A percentile compares a stretch with the other conserved stretches of the same genome.
These are phyloP conservation scores for Lasioglossum leucozonium DNA, from an alignment of 2,888 invertebrate species.

Conservation along the genomic window DNA sequence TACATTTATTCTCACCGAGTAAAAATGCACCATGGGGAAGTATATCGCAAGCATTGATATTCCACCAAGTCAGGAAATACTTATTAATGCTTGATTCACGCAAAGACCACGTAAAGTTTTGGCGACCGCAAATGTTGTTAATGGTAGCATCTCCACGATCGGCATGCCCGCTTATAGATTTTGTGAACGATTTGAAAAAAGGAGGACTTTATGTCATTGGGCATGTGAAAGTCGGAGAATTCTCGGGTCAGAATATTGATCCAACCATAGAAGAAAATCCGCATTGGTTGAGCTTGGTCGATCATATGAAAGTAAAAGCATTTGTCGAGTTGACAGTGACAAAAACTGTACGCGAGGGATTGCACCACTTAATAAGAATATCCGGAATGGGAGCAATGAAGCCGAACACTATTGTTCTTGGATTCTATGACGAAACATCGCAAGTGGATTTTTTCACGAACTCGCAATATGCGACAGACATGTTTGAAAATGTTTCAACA, in stretches of 20 bases:
- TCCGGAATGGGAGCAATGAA: constrained; percentile 99
- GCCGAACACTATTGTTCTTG: constrained; percentile 98
- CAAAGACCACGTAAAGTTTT: constrained; percentile 99
- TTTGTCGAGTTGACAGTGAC: constrained; percentile 98
- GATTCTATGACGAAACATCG: constrained; percentile 93
- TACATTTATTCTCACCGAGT: constrained; percentile 96
- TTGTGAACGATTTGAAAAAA: constrained; percentile 99
- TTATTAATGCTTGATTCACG: constrained; percentile 96
- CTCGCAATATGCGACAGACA: constrained; percentile 83
- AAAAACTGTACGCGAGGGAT: constrained; percentile 93
- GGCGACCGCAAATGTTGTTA: constrained; percentile 98
- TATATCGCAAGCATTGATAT: constrained; percentile 99
- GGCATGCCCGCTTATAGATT: constrained; percentile 96
- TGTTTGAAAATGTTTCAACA: constrained; percentile 85
- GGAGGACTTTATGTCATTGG: constrained; percentile 95
- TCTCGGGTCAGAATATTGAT: constrained; percentile 86
- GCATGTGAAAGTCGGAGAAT: constrained; percentile 90
- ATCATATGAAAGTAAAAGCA: constrained; percentile 97
- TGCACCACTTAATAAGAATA: constrained; percentile 95
- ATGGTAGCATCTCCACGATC: constrained; percentile 96
- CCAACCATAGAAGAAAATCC: constrained; percentile 91
- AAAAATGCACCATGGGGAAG: constrained; percentile 96
- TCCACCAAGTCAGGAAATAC: constrained; percentile 98
- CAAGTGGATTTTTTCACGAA: constrained; percentile 92
- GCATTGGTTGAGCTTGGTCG: constrained; percentile 97